These are phyloP conservation scores for Brienomyrus longianalis DNA, from an alignment of 2,113 vertebrate genomes.

Conservation along the genomic window DNA sequence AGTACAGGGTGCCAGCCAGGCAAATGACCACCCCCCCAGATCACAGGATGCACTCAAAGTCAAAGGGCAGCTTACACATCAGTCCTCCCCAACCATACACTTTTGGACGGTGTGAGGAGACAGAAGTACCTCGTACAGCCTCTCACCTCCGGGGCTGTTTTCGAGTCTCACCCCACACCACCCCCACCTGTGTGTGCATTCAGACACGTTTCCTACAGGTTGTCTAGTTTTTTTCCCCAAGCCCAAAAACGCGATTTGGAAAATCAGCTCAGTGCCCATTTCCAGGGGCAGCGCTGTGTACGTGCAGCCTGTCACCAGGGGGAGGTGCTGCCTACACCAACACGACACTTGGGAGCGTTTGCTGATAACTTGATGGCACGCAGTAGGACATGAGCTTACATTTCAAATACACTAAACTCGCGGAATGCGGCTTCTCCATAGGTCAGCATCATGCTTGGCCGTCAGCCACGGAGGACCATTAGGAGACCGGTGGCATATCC, in stretches of 20 bases:
- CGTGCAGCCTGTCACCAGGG: background rate
- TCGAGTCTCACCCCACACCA: background rate
- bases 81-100: no score
- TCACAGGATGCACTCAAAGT: background rate
- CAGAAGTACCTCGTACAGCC: background rate
- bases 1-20: background rate
- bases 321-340: background rate
- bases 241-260: background rate
- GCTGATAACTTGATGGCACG: background rate
- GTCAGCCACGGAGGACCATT: background rate
- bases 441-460: background rate
- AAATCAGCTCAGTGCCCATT: background rate
- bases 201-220: background rate
- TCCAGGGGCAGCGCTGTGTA: background rate
- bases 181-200: background rate
- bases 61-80: background rate
- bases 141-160: background rate
- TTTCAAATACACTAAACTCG: background rate
- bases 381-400: background rate
- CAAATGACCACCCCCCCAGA: background rate
- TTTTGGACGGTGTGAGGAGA: background rate
- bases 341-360: background rate
- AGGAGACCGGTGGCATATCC: background rate
- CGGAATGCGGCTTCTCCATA: background rate
- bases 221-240: background rate